These are phyloP conservation scores for Apis dorsata DNA, from an alignment of 1,140 invertebrate genomes.

Conservation along the genomic window DNA sequence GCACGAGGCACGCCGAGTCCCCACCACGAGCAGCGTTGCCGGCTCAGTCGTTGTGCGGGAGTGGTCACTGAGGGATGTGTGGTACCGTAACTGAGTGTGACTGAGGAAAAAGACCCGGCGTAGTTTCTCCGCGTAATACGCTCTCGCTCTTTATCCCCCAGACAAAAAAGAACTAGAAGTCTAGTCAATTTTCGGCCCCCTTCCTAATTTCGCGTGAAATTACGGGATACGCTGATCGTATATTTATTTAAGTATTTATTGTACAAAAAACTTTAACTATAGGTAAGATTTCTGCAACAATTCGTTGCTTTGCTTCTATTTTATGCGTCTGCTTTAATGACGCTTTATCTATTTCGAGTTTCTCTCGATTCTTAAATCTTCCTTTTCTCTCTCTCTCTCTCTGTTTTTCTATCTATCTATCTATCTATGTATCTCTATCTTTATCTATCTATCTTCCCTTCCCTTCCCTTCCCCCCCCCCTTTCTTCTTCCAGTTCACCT, in stretches of 20 bases:
- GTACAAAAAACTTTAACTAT: slow-evolving; percentile 74
- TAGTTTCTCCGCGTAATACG: slow-evolving; percentile 65
- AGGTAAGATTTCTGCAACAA: slow-evolving; percentile 63
- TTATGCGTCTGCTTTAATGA: slow-evolving; percentile 6
- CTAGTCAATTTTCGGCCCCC: slow-evolving; percentile 41
- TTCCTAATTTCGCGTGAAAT: slow-evolving; percentile 33
- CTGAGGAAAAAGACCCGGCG: slow-evolving; percentile 63
- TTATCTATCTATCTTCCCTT: too few relatives aligned
- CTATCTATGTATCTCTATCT: neutral
- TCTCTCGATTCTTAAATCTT: neutral
- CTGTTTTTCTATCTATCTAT: neutral
- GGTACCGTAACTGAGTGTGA: slow-evolving; percentile 73
- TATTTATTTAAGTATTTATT: slow-evolving; percentile 75
- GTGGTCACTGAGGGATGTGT: slow-evolving; percentile 78
- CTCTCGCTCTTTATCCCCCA: slow-evolving; percentile 49
- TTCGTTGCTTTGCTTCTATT: slow-evolving; percentile 20
- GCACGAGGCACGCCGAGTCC: slow-evolving; percentile 69
- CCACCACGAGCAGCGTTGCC: slow-evolving; percentile 73
- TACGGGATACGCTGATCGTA: slow-evolving; percentile 53
- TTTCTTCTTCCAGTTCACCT: too few relatives aligned
- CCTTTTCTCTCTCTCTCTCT: neutral
- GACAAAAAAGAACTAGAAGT: slow-evolving; percentile 44
- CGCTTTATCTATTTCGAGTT: neutral
- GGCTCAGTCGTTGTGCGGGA: slow-evolving; percentile 79
- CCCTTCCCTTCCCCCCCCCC: too few relatives aligned